Evolutionary conservation across 2,797 vertebrate genomes (phyloP).

Genomic region (Danio tinwini): DNA sequence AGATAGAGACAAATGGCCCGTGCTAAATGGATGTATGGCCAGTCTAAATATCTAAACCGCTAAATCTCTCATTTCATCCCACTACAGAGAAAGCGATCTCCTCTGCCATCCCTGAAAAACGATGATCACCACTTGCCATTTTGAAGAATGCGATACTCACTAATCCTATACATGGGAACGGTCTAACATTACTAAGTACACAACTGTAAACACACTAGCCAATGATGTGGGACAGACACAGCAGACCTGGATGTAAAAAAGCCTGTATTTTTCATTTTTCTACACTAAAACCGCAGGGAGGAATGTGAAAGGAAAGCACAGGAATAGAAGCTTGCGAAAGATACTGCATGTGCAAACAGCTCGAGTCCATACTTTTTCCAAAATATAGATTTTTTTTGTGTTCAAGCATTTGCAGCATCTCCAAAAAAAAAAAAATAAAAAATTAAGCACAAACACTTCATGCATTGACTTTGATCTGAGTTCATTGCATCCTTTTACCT

Average conservation of each 20-base stretch:
- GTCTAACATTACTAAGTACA: conserved; percentile 32
- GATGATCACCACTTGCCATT: conserved; percentile 47
- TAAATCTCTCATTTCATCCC: conserved; percentile 62
- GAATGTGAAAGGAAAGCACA: conserved; percentile 50
- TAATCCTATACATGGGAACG: conserved; percentile 31
- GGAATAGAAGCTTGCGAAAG: conserved; percentile 30
- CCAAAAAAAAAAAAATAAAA: not conserved
- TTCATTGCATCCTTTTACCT: conserved; percentile 37
- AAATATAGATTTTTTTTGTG: not conserved
- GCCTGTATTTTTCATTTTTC: conserved; percentile 45
- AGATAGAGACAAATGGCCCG: conserved; percentile 72
- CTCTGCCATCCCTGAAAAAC: conserved; percentile 28
- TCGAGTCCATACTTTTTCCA: not conserved
- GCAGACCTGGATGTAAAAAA: conserved; percentile 45
- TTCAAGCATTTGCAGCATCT: not conserved
- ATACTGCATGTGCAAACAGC: not conserved
- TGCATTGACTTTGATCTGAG: conserved; percentile 36
- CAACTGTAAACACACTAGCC: conserved; percentile 29
- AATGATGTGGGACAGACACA: conserved; percentile 29
- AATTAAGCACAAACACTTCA: not conserved
- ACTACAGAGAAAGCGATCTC: conserved; percentile 10
- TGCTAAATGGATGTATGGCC: conserved; percentile 68
- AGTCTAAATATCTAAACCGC: conserved; percentile 63
- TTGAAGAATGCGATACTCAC: conserved; percentile 45
- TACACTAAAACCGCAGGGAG: conserved; percentile 37